Conservation (phyloP, 2,888 invertebrate genomes). For the Sesia bembeciformis region DNA sequence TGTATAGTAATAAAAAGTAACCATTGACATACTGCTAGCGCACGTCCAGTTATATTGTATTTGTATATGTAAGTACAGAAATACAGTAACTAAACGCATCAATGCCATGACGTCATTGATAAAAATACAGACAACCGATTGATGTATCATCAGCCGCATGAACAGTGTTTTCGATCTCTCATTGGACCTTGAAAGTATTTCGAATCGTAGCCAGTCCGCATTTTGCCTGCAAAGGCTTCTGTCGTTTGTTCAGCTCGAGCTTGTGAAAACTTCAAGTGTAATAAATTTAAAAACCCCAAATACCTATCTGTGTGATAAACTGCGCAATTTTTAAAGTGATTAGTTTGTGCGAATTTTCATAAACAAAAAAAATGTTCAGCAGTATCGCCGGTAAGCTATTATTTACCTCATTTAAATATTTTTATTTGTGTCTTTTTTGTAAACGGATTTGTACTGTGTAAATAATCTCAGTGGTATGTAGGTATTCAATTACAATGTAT, state of each 20-base stretch:
- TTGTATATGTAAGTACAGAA: no score
- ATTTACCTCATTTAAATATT: background rate
- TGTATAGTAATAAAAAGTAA: no score
- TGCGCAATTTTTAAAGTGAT: background rate
- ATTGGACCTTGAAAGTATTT: conserved; percentile 40
- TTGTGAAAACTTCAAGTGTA: background rate
- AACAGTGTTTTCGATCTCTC: conserved; percentile 10
- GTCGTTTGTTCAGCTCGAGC: background rate
- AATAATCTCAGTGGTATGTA: no score
- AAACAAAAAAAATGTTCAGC: conserved; percentile 54
- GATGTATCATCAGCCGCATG: conserved; percentile 25
- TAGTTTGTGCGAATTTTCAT: background rate
- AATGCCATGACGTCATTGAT: conserved; percentile 46
- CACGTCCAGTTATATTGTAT: no score
- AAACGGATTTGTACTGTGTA: background rate
- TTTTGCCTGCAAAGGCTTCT: background rate
- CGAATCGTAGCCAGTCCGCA: conserved; percentile 12
- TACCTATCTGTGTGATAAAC: background rate
- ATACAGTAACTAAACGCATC: conserved; percentile 29
- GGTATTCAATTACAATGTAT: no score
- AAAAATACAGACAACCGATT: conserved; percentile 43
- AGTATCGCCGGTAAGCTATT: conserved; percentile 58
- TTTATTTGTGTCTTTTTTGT: no score
- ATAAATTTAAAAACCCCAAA: background rate
- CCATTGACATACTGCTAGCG: no score